Conservation (phyloP, 64 coral and sea anemone species). For the Anthopleura sola region DNA sequence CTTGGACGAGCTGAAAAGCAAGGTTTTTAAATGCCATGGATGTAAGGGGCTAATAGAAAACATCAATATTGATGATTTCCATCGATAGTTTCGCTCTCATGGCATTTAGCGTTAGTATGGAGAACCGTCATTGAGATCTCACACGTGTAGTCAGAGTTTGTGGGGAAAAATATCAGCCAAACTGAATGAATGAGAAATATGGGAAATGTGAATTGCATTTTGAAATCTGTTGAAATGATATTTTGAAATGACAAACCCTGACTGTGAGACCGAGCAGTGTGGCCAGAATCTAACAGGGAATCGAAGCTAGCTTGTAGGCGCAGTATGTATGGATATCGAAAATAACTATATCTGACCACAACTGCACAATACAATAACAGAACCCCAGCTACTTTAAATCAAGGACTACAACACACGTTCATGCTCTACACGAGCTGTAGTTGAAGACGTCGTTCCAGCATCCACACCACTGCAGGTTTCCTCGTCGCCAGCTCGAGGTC, state of each 20-base stretch:
- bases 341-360: background rate
- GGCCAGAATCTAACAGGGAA: background rate
- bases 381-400: background rate
- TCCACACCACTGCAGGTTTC: background rate
- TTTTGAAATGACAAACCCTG: background rate
- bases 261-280: conserved; percentile 13
- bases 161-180: background rate
- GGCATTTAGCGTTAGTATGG: too few relatives aligned
- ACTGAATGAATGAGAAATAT: background rate
- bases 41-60: background rate
- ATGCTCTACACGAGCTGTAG: background rate
- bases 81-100: too few relatives aligned
- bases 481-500: background rate
- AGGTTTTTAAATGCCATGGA: too few relatives aligned
- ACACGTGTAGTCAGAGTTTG: too few relatives aligned
- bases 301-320: background rate
- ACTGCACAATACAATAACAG: background rate
- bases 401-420: background rate
- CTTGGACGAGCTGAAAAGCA: too few relatives aligned
- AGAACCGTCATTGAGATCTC: too few relatives aligned
- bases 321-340: background rate
- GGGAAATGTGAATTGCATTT: too few relatives aligned
- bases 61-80: background rate
- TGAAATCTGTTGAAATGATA: too few relatives aligned
- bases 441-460: background rate